phyloP scores from a whole-genome alignment of 2,888 invertebrate species.

The Philereme vetulata region DNA sequence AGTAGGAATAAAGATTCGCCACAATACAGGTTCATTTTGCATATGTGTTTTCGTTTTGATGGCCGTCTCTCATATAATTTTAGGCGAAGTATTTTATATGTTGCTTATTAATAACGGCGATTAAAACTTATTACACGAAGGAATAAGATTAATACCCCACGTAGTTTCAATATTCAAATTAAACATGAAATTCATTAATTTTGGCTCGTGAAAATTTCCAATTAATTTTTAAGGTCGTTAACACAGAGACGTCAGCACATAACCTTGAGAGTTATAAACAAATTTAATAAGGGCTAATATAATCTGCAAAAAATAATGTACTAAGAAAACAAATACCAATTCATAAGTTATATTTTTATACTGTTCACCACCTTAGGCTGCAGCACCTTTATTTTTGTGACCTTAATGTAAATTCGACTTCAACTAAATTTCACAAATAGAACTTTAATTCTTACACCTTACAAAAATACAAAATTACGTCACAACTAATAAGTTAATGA shows the following conservation, averaged over 20 bases:
- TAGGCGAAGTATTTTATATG: too few species aligned
- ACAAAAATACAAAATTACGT: constrained; percentile 10
- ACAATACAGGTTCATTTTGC: too few species aligned
- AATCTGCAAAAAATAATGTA: too few species aligned
- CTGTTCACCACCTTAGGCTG: too few species aligned
- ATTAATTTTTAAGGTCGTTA: neutral
- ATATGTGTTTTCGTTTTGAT: too few species aligned
- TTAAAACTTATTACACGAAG: neutral
- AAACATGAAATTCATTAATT: neutral
- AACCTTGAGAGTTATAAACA: too few species aligned
- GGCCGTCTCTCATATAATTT: too few species aligned
- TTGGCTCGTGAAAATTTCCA: neutral
- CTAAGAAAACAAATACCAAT: too few species aligned
- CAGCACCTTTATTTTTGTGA: neutral
- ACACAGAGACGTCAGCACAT: too few species aligned
- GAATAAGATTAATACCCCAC: neutral
- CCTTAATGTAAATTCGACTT: neutral
- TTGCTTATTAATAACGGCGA: neutral
- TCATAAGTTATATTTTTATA: too few species aligned
- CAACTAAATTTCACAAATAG: constrained; percentile 4
- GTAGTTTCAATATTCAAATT: neutral
- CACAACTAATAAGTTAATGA: constrained; percentile 1
- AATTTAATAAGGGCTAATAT: too few species aligned
- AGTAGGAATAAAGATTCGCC: too few species aligned
- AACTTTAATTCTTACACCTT: constrained; percentile 19